phyloP scores from a whole-genome alignment of 2,888 invertebrate genomes.

The Eurytoma adleriae region DNA sequence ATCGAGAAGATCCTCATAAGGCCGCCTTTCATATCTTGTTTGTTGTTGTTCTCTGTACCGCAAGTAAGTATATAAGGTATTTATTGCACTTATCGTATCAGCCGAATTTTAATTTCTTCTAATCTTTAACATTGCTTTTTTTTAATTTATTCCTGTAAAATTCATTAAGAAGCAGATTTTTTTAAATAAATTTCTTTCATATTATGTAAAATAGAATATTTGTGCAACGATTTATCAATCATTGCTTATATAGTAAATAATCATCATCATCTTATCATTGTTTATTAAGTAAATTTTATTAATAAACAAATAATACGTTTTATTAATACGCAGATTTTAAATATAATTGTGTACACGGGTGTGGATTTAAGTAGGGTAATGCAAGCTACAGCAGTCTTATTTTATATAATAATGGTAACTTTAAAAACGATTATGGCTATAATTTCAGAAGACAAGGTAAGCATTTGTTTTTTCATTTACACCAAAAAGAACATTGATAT shows the following conservation, averaged over 20 bases:
- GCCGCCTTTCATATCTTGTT: background rate
- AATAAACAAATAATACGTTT: background rate
- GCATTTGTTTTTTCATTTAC: background rate
- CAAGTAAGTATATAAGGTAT: background rate
- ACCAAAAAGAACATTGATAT: no score
- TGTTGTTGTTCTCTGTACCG: background rate
- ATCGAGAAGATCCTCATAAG: background rate
- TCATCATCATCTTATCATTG: no score
- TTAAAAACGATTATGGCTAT: background rate
- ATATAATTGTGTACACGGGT: background rate
- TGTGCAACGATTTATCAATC: no score
- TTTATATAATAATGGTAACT: background rate
- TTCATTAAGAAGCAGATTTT: no score
- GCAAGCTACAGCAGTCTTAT: background rate
- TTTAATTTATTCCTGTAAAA: no score
- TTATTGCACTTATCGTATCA: no score
- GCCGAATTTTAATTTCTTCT: no score
- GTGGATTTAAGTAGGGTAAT: background rate
- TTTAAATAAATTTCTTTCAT: no score
- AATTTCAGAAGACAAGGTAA: background rate
- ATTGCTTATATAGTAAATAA: no score
- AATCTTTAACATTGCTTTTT: no score
- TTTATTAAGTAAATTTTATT: no score
- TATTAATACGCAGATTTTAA: background rate
- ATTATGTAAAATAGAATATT: no score